Conservation (phyloP, 2,113 vertebrate species). For the Eclectus roratus region DNA sequence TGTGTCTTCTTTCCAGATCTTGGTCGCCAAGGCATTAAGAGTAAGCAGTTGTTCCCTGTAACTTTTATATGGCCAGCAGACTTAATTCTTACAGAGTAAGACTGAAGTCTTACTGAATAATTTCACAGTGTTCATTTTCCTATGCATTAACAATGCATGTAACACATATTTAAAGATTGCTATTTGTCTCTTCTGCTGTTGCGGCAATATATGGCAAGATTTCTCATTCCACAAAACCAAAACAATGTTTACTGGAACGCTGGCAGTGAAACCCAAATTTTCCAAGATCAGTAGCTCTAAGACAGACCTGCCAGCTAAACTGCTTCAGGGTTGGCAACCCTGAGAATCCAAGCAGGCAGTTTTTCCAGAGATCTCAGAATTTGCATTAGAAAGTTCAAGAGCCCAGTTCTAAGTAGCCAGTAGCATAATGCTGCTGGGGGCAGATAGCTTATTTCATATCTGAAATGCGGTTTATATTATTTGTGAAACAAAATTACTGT, state of each 20-base stretch:
- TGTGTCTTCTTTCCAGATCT: neutral
- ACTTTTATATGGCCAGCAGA: neutral
- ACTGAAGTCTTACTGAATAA: neutral
- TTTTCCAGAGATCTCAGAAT: neutral
- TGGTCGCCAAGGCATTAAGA: neutral
- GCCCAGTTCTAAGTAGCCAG: neutral
- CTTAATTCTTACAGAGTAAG: neutral
- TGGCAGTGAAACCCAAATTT: neutral
- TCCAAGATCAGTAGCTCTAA: neutral
- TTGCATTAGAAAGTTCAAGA: neutral
- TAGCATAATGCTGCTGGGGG: neutral
- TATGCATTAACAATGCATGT: neutral
- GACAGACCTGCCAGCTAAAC: neutral
- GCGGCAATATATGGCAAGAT: neutral
- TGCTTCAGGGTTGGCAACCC: neutral
- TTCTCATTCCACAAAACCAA: neutral
- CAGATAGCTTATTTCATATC: neutral
- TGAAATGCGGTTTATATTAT: neutral
- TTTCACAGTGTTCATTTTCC: neutral
- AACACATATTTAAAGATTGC: neutral
- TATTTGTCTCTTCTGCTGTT: neutral
- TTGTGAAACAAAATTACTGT: neutral
- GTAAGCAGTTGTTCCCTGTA: neutral
- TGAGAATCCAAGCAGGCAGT: neutral
- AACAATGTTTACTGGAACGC: neutral